Evolutionary conservation across 2,888 invertebrate species (phyloP).

Genomic region (Cyclophora albipunctata): DNA sequence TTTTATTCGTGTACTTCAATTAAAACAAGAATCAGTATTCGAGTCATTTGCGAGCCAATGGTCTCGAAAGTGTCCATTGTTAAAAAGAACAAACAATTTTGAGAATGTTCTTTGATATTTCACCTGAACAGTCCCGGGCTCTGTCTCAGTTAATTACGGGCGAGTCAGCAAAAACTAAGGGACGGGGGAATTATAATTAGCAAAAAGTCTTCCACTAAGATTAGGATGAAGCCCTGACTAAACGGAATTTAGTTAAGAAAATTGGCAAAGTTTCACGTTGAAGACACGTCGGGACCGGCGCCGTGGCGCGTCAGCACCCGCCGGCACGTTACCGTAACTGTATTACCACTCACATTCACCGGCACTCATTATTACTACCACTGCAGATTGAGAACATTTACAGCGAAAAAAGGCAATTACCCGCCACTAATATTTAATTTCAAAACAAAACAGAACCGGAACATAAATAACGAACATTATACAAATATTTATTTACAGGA

Average conservation of each 20-base stretch:
- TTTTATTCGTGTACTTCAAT: too few species aligned
- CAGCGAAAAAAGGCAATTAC: too few species aligned
- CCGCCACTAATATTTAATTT: too few species aligned
- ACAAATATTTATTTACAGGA: neutral
- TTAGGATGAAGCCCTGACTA: constrained; percentile 20
- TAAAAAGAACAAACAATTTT: neutral
- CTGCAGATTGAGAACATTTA: too few species aligned
- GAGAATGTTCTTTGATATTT: neutral
- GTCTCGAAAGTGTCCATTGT: neutral
- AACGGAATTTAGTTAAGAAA: constrained; percentile 20
- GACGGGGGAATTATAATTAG: constrained; percentile 22
- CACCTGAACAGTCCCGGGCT: constrained; percentile 11
- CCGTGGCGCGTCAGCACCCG: neutral
- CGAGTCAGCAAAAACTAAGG: constrained; percentile 21
- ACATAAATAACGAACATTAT: too few species aligned
- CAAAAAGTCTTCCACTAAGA: constrained; percentile 19
- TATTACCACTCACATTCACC: too few species aligned
- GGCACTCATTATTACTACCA: too few species aligned
- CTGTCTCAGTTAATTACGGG: constrained; percentile 18
- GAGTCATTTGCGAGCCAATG: too few species aligned
- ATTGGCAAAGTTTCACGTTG: constrained; percentile 19
- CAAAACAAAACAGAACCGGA: too few species aligned
- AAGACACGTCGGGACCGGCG: constrained; percentile 4
- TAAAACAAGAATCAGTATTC: too few species aligned
- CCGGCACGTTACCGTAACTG: constrained; percentile 1